phyloP scores from a whole-genome alignment of 1,140 invertebrate species.

The Lordiphosa mommai region DNA sequence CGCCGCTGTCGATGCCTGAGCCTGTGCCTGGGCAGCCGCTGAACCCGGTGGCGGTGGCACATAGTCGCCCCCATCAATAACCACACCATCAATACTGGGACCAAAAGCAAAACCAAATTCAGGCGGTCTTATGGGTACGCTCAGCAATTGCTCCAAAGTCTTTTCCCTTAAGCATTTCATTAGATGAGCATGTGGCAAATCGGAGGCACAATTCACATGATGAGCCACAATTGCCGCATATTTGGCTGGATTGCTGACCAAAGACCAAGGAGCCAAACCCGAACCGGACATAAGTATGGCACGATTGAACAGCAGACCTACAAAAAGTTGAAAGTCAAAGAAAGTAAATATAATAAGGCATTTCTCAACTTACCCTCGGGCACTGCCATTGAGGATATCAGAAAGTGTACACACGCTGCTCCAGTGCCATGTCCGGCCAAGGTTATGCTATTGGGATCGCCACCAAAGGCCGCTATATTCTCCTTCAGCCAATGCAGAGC shows the following conservation, averaged over 20 bases:
- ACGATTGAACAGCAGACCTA: constrained; percentile 94
- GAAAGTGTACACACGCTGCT: constrained; percentile 95
- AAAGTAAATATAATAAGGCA: neutral
- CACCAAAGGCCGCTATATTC: constrained; percentile 95
- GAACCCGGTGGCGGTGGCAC: constrained; percentile 69
- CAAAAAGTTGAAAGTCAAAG: constrained; percentile 32
- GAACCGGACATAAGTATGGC: constrained; percentile 97
- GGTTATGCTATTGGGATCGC: constrained; percentile 95
- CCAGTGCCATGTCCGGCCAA: constrained; percentile 97
- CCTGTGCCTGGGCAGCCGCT: constrained; percentile 62
- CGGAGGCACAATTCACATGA: constrained; percentile 92
- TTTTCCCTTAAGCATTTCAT: constrained; percentile 91
- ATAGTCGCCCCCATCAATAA: constrained; percentile 80
- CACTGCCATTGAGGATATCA: constrained; percentile 94
- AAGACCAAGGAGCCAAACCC: constrained; percentile 94
- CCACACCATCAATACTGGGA: constrained; percentile 94
- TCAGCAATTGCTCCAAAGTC: constrained; percentile 86
- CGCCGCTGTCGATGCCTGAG: constrained; percentile 60
- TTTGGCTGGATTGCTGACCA: constrained; percentile 91
- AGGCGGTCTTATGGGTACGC: constrained; percentile 88
- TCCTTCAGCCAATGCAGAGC: constrained; percentile 96
- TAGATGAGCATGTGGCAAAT: constrained; percentile 86
- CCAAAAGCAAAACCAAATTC: constrained; percentile 94
- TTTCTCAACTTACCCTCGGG: constrained; percentile 88
- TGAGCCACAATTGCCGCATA: constrained; percentile 92